Conservation (phyloP, 1,140 invertebrate species). For the Meloidogyne exigua region DNA sequence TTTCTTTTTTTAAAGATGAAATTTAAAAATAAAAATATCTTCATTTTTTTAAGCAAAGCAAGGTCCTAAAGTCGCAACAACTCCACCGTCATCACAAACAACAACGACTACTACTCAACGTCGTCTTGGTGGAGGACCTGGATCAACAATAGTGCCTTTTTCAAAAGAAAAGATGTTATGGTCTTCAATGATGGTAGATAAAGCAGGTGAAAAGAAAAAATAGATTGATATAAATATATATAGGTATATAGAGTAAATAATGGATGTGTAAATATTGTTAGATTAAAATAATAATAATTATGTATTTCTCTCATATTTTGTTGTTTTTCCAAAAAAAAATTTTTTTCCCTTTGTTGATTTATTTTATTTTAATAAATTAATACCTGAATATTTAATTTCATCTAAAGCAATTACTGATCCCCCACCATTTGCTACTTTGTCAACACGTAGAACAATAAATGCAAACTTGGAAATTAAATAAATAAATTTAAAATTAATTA, state of each 20-base stretch:
- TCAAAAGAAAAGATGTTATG: constrained; percentile 3
- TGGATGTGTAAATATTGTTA: not conserved
- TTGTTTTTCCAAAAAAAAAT: too few species aligned
- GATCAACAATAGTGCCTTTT: not conserved
- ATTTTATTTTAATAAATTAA: not conserved
- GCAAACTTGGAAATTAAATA: constrained; percentile 31
- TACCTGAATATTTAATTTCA: constrained; percentile 42
- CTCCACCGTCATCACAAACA: not conserved
- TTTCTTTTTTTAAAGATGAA: not conserved
- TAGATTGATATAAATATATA: not conserved
- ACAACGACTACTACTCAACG: not conserved
- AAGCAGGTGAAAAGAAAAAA: not conserved
- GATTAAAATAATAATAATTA: not conserved
- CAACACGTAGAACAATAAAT: constrained; percentile 44
- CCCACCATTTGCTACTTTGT: constrained; percentile 3
- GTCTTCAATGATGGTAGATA: not conserved
- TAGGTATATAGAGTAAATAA: not conserved
- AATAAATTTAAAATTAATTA: constrained; percentile 14
- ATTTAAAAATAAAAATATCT: not conserved
- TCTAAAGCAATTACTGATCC: constrained; percentile 44
- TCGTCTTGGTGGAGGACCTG: not conserved
- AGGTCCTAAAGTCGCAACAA: not conserved
- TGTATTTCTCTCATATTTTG: not conserved
- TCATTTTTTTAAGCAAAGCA: not conserved
- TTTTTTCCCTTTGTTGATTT: not conserved